Base-by-base conservation (phyloP, 1,140 invertebrate genomes). In the Musca vetustissima region DNA sequence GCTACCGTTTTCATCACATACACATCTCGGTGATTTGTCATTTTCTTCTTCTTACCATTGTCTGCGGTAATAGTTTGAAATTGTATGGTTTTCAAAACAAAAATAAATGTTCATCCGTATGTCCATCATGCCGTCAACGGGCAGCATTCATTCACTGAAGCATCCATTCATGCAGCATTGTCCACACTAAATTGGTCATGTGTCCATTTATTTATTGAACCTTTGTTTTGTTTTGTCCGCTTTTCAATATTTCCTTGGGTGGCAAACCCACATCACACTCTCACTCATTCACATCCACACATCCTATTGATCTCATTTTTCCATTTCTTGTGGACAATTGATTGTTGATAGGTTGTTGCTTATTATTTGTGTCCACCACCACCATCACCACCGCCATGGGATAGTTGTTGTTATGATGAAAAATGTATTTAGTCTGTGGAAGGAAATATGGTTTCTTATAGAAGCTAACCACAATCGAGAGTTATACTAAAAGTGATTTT, bases 101-200 rank as follows among this genome's bases (percentile, higher is more conserved):
- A 28, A 28, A 28, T 3, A 28, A 55, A 24, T 22, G 21, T 55
- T 59, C 8, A 32, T 47, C 17, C 47, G 66, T n/a, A n/a, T n/a
- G n/a, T 50, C 65, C 19, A 28, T 28, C 28, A 28, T 28, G 28
- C 28, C 28, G n/a, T n/a, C n/a, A n/a, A 28, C 28, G 8, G 8
- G 28, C n/a, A n/a, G 28, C 28, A 28, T 28, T 28, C 28, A 28
- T 28, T 28, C 28, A 52, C n/a, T n/a, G n/a, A n/a, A 52, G 3
- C 32, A 71, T 75, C 75, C 75, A 76, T 79, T 73, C 70, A 74
- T 55, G n/a, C n/a, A 4, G 72, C 76, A 79, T 80, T 80, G 78
- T 80, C 74, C 77, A 43, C 70, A 66, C 52, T 73, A 79, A 79
- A 79, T 79, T 76, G 74, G 72, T 68, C 73, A 57, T 66, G 55